A percentile compares a stretch with the other conserved stretches of the same genome.
Evolutionary conservation across 2,113 vertebrate species (phyloP).

Genomic region (Dicaeum eximium): DNA sequence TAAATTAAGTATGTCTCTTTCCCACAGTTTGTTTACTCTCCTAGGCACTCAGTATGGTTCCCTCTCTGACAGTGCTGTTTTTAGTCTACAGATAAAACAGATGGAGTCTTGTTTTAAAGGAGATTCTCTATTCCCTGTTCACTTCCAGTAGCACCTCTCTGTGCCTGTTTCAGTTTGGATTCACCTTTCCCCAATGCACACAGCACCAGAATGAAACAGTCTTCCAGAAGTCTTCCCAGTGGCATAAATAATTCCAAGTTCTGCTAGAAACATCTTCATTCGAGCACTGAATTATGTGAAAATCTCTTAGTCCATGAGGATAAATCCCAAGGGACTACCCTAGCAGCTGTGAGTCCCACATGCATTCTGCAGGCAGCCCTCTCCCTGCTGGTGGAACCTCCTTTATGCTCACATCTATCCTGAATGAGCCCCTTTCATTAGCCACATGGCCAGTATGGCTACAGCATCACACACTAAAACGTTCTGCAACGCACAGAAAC

Average conservation of each 20-base stretch:
- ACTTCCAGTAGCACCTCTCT: not conserved
- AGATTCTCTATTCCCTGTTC: not conserved
- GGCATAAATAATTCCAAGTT: not conserved
- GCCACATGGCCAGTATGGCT: not conserved
- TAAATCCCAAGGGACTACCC: not conserved
- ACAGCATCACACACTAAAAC: not conserved
- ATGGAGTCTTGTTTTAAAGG: not conserved
- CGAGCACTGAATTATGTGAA: not conserved
- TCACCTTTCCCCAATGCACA: not conserved
- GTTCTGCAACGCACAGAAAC: accelerated
- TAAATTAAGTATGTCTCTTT: not conserved
- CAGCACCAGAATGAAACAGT: not conserved
- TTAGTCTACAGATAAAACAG: not conserved
- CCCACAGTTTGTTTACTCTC: not conserved
- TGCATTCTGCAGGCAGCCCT: not conserved
- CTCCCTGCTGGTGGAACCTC: not conserved
- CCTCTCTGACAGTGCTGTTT: not conserved
- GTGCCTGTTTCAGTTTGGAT: not conserved
- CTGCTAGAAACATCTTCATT: not conserved
- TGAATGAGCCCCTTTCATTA: not conserved
- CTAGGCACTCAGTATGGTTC: not conserved
- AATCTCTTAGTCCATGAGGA: not conserved
- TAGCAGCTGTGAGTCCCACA: not conserved
- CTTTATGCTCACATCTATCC: not conserved
- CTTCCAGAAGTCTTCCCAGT: not conserved